Percentiles rank a stretch among this genome's conserved stretches.
phyloP scores from a whole-genome alignment of 2,113 vertebrate species.

The Lycaon pictus region DNA sequence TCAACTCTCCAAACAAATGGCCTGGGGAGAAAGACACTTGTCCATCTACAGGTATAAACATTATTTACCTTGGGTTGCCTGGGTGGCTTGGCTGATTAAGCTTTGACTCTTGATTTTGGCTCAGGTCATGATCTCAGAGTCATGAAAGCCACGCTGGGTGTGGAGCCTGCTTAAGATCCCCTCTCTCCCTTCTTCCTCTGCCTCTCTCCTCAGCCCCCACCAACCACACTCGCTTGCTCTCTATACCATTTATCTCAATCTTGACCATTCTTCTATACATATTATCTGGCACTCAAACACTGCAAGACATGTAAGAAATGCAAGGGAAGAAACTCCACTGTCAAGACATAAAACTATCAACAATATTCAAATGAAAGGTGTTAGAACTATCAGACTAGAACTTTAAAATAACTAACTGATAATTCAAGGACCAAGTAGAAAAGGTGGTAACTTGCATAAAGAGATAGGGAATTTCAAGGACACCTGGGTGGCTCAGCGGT shows the following conservation, averaged over 20 bases:
- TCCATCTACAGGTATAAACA: slow-evolving; percentile 32
- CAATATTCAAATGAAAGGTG: background rate
- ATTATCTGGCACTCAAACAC: background rate
- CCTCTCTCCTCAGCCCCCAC: background rate
- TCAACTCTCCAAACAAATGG: background rate
- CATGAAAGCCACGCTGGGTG: background rate
- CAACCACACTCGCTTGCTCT: background rate
- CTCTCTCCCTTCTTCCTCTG: background rate
- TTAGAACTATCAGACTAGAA: slow-evolving; percentile 5
- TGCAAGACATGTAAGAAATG: background rate
- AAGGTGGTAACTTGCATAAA: background rate
- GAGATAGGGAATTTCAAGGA: background rate
- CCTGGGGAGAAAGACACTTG: background rate
- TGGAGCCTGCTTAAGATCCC: background rate
- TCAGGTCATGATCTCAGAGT: background rate
- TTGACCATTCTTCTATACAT: slow-evolving; percentile 18
- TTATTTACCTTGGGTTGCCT: background rate
- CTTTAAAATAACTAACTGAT: background rate
- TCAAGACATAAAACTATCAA: slow-evolving; percentile 12
- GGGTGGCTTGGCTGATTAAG: background rate
- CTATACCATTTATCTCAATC: background rate
- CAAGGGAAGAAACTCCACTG: background rate
- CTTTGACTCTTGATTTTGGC: background rate
- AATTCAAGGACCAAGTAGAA: background rate
- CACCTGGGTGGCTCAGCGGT: too few relatives aligned